Conservation (phyloP, 2,888 invertebrate species). For the Charanyca ferruginea region DNA sequence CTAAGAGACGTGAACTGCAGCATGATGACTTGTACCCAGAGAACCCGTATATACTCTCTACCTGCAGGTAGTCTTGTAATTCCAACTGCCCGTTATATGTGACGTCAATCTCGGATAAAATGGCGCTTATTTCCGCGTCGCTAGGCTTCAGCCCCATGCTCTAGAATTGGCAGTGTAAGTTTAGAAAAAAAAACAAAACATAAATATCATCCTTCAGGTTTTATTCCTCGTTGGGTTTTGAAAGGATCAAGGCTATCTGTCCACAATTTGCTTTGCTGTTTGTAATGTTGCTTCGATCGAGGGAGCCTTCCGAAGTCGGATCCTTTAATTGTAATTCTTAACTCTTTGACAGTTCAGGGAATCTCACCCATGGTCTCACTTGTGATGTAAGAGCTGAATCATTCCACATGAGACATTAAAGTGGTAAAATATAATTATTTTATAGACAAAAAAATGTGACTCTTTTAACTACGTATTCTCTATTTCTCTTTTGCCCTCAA, state of each 20-base stretch:
- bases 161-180: constrained; percentile 82
- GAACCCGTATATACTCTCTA: constrained; percentile 79
- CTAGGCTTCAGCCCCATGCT: constrained; percentile 92
- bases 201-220: background rate
- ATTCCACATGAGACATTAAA: background rate
- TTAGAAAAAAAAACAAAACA: constrained; percentile 11
- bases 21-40: constrained; percentile 65
- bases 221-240: background rate
- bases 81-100: constrained; percentile 97
- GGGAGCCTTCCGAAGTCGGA: background rate
- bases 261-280: background rate
- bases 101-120: constrained; percentile 96
- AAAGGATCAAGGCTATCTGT: background rate
- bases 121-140: constrained; percentile 94
- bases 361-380: constrained; percentile 18
- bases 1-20: constrained; percentile 55
- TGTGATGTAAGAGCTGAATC: too few species aligned
- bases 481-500: background rate
- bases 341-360: background rate
- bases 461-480: background rate
- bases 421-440: background rate
- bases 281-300: background rate
- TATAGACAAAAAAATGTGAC: background rate
- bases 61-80: constrained; percentile 97
- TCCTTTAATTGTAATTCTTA: background rate